Evolutionary conservation across 2,113 vertebrate species (phyloP).

Genomic region (Acrocephalus kingi): DNA sequence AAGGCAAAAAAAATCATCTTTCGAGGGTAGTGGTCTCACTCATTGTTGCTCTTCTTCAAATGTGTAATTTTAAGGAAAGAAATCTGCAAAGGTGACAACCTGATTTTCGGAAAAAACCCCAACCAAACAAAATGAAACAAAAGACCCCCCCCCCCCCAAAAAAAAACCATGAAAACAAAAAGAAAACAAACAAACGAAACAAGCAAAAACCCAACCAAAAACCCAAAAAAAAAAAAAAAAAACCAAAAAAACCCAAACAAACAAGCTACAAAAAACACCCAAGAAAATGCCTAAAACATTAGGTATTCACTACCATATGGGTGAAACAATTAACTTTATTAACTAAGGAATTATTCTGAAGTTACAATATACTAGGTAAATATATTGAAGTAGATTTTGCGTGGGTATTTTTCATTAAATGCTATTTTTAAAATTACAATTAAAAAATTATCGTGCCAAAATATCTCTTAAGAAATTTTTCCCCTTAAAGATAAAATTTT

Average conservation of each 20-base stretch:
- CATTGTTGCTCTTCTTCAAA: not conserved
- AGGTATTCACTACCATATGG: fast-evolving
- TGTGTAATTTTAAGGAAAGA: not conserved
- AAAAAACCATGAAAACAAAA: not conserved
- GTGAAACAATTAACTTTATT: not conserved
- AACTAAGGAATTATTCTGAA: not conserved
- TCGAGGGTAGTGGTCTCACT: not conserved
- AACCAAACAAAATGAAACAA: not conserved
- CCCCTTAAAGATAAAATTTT: not conserved
- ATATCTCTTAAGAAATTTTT: not conserved
- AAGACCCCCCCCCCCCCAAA: fast-evolving
- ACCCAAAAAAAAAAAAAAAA: not conserved
- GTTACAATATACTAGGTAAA: not conserved
- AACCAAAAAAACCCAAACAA: not conserved
- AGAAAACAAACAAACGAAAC: not conserved
- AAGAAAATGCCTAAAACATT: not conserved
- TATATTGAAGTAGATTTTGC: not conserved
- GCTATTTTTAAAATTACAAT: not conserved
- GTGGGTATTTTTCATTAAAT: not conserved
- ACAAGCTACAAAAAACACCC: no score
- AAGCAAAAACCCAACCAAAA: not conserved
- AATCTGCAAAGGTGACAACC: not conserved
- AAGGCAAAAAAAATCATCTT: not conserved
- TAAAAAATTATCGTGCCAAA: not conserved
- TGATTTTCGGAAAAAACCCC: not conserved